Evolutionary conservation across 2,797 vertebrate genomes (phyloP), one percentile per base, ranked within the genome.

Genomic region (Sebastolobus alascanus): DNA sequence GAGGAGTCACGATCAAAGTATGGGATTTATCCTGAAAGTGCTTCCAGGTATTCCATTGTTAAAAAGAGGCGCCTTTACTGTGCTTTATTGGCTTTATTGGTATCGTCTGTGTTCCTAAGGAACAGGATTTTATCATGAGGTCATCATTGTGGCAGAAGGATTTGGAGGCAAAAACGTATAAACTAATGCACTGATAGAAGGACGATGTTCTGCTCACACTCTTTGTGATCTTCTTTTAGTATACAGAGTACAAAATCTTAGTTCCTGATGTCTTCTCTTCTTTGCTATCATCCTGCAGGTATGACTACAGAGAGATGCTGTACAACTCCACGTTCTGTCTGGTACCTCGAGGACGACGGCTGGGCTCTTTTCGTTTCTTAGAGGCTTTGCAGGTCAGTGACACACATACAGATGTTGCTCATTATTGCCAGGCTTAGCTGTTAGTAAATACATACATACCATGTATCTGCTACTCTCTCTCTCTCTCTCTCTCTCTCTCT

Each of bases 261-360:
- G 16, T 35, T 69, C 8, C 58, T 75, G 3, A 75, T 68, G 29
- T 40, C 33, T 38, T 25, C 1, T 77, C 20, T 33, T 54, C 7
- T 20, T 71, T 78, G 16, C 37, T 74, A 0, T 79, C 16, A 4
- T 59, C 54, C 75, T 61, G 33, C 90, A 99, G 99, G 93, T 99
- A 98, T 84, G 98, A 99, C 96, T 99, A 99, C 95, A 97, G 97
- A 95, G 98, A 99, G 95, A 98, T 99, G 98, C 97, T 99, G 93
- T 97, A 98, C 96, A 99, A 99, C 96, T 98, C 99, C 94, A 99
- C 99, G 73, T 99, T 99, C 96, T 99, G 99, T 95, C 96, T 99
- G 94, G 98, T 99, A 90, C 99, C 99, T 79, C 96, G 99, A 89
- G 99, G 99, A 94, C 97, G 99, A 85, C 97, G 99, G 89, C 97